Base-by-base conservation (phyloP, 1,140 invertebrate species). In the Rhagoletis zephyria region DNA sequence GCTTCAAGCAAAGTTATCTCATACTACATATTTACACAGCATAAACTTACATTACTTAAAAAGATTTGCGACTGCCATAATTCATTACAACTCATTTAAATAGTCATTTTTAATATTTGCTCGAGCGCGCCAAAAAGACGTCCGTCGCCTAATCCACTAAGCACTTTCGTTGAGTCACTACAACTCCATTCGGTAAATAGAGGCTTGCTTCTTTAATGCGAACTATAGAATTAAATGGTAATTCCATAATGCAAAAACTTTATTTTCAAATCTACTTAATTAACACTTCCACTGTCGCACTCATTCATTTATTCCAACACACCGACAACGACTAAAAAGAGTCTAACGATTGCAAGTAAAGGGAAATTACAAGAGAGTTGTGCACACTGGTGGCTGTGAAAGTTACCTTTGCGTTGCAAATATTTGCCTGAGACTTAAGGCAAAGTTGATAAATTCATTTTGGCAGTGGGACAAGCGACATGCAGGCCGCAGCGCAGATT, bases 401-500 rank as follows among this genome's bases (percentile, higher is more conserved):
- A 81, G 14, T 81, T 81, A 81, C 74, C 48, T 81, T 81, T 5
- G 74, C 48, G 74, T 6, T n/a, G 19, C 74, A 81, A 81, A 81
- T 81, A 19, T 81, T 81, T 81, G 42, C 74, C n/a, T 16, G 48
- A 14, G 19, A 81, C 48, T 81, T 56, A 81, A 81, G 45, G 19
- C 74, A 81, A 81, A 81, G 48, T 81, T 81, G 48, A 81, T 56
- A 81, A 81, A 81, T 81, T 81, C 48, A 56, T 81, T 40, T 56
- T 81, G 16, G 48, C 48, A 81, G 16, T 51, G 74, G 7, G 30
- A 19, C 45, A 12, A 3, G 48, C 6, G 74, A 1, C n/a, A 5
- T 12, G 74, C 4, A n/a, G 7, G 16, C 10, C 6, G n/a, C 48
- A 30, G 1, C 1, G 74, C 14, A 14, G 48, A 56, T 81, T 81